A percentile compares a stretch with the other conserved stretches of the same genome.
These are phyloP conservation scores for Vanacampus margaritifer DNA, from an alignment of 2,113 vertebrate species.

Conservation along the genomic window DNA sequence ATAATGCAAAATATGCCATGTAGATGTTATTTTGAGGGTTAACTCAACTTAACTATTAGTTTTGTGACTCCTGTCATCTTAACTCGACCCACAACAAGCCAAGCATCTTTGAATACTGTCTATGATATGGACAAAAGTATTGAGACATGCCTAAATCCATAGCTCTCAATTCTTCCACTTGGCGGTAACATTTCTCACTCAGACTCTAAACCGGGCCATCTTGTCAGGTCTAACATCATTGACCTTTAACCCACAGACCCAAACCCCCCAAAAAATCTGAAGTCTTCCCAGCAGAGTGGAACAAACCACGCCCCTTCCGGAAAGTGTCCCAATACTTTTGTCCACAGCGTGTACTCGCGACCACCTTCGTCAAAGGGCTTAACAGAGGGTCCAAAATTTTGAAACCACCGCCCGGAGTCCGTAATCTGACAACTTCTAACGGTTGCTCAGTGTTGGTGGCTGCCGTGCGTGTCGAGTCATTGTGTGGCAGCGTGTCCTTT, in stretches of 20 bases:
- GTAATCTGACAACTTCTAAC: neutral
- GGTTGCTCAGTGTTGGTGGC: conserved; percentile 5
- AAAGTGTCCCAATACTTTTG: neutral
- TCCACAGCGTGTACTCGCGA: neutral
- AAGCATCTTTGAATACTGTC: neutral
- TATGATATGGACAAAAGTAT: neutral
- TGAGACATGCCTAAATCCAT: neutral
- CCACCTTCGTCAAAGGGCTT: neutral
- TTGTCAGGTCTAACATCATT: neutral
- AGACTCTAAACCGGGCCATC: too few species aligned
- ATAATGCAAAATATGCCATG: neutral
- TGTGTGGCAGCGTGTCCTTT: conserved; percentile 25
- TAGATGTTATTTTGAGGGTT: neutral
- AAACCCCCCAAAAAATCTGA: neutral
- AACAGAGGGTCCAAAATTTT: neutral
- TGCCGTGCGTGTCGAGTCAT: conserved; percentile 16
- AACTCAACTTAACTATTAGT: neutral
- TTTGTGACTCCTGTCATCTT: neutral
- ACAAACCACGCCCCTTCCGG: neutral
- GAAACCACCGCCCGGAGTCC: neutral
- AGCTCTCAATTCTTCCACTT: neutral
- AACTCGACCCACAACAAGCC: neutral
- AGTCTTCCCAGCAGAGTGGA: neutral
- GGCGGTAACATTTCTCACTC: neutral
- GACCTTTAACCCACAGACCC: neutral